phyloP scores from a whole-genome alignment of 2,888 invertebrate species.

The Candidula unifasciata region DNA sequence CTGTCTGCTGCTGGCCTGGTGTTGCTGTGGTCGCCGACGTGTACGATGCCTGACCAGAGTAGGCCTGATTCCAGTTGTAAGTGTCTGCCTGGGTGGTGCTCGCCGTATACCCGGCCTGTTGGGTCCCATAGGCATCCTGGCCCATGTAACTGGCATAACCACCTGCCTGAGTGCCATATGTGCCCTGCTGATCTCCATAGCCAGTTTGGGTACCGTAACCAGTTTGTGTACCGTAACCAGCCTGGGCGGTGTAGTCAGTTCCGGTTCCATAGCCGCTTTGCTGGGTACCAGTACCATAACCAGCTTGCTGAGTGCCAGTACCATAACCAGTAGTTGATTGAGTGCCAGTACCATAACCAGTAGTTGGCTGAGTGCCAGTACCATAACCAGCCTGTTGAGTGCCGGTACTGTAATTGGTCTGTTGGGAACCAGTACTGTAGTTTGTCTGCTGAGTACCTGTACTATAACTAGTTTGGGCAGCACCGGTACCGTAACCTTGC shows the following conservation, averaged over 20 bases:
- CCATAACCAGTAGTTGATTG: slow-evolving; percentile 27
- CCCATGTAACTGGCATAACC: slow-evolving; percentile 8
- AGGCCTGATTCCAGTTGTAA: slow-evolving; percentile 42
- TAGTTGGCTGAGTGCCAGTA: slow-evolving; percentile 34
- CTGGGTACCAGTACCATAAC: slow-evolving; percentile 22
- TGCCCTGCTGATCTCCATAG: slow-evolving; percentile 25
- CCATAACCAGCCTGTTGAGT: slow-evolving; percentile 32
- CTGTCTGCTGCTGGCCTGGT: slow-evolving; percentile 13
- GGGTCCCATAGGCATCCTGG: slow-evolving; percentile 32
- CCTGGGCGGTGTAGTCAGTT: slow-evolving; percentile 37
- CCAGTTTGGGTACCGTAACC: slow-evolving; percentile 32
- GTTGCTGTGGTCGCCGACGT: slow-evolving; percentile 6
- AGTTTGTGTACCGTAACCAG: slow-evolving; percentile 15
- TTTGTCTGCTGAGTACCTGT: slow-evolving; percentile 24
- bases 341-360: slow-evolving; percentile 4
- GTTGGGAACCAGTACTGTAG: slow-evolving; percentile 35
- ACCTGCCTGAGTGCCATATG: neutral
- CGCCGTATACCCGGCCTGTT: slow-evolving; percentile 27
- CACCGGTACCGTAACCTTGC: neutral
- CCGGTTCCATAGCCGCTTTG: slow-evolving; percentile 20
- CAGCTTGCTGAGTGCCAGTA: slow-evolving; percentile 4
- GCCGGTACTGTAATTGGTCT: neutral
- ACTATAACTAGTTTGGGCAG: neutral
- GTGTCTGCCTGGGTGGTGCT: slow-evolving; percentile 5
- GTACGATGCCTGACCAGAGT: slow-evolving; percentile 10